A percentile compares a stretch with the other conserved stretches of the same genome.
These are phyloP conservation scores for Lacanobia wlatinum DNA, from an alignment of 2,888 invertebrate species.

Conservation along the genomic window DNA sequence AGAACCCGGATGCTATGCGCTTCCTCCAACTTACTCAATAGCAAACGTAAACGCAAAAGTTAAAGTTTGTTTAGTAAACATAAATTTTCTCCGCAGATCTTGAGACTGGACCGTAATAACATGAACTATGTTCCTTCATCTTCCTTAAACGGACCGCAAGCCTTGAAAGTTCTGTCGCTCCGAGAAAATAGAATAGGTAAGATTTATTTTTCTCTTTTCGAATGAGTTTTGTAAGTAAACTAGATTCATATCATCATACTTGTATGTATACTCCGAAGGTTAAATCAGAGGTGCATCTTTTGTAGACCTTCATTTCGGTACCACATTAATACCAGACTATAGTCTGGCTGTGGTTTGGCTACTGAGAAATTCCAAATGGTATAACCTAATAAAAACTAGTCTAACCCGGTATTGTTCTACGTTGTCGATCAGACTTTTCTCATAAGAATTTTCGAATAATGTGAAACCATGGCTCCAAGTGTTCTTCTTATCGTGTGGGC, in stretches of 20 bases:
- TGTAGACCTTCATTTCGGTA: no score
- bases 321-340: no score
- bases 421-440: no score
- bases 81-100: constrained; percentile 90
- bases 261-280: not conserved
- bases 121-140: constrained; percentile 94
- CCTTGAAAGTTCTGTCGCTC: constrained; percentile 93
- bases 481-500: no score
- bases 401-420: no score
- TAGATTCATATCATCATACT: not conserved
- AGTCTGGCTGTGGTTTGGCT: no score
- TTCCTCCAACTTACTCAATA: constrained; percentile 35
- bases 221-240: constrained; percentile 17
- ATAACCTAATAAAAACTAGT: no score
- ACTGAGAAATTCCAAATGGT: no score
- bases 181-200: constrained; percentile 96
- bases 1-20: constrained; percentile 4
- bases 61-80: constrained; percentile 43
- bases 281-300: no score
- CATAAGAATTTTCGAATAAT: no score
- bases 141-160: constrained; percentile 95
- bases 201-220: constrained; percentile 37
- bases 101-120: constrained; percentile 95
- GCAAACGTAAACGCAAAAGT: constrained; percentile 43
- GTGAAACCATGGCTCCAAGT: no score